A percentile compares a stretch with the other conserved stretches of the same genome.
phyloP scores from a whole-genome alignment of 2,113 vertebrate species.

The Cettia cetti region DNA sequence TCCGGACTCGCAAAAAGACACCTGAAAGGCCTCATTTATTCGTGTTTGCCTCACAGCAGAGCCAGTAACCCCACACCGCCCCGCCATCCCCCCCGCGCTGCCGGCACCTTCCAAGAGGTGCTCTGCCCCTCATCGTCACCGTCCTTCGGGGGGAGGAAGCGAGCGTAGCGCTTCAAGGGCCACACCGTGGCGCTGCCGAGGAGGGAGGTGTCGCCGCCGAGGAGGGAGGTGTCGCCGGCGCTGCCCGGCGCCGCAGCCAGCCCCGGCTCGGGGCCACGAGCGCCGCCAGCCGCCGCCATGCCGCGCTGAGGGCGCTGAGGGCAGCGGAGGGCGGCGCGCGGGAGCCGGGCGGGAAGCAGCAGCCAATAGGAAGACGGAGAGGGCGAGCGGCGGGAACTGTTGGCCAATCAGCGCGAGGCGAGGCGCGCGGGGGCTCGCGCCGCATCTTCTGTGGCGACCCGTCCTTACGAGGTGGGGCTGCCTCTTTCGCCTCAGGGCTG shows the following conservation, averaged over 20 bases:
- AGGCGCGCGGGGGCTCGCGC: accelerated
- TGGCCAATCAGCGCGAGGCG: not conserved
- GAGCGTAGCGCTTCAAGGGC: constrained; percentile 81
- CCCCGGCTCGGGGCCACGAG: accelerated
- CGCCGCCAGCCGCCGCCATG: not conserved
- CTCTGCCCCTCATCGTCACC: not conserved
- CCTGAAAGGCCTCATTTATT: not conserved
- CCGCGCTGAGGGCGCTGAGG: accelerated
- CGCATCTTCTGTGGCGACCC: accelerated
- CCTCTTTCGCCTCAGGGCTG: accelerated
- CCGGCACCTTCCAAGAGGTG: constrained; percentile 78
- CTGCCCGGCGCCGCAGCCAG: accelerated
- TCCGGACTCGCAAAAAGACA: not conserved
- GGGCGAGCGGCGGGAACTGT: accelerated
- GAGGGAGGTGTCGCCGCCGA: too few relatives aligned
- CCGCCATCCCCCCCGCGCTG: not conserved
- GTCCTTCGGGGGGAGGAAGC: constrained; percentile 53
- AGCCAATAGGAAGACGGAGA: constrained; percentile 2
- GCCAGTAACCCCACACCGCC: too few relatives aligned
- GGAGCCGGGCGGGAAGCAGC: not conserved
- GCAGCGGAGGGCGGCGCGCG: not conserved
- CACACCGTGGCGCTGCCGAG: constrained; percentile 58
- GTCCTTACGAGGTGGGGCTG: accelerated
- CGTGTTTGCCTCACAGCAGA: not conserved
- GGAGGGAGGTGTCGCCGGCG: not conserved